These are phyloP conservation scores for Talpa occidentalis DNA, from an alignment of 2,113 vertebrate genomes.

Conservation along the genomic window DNA sequence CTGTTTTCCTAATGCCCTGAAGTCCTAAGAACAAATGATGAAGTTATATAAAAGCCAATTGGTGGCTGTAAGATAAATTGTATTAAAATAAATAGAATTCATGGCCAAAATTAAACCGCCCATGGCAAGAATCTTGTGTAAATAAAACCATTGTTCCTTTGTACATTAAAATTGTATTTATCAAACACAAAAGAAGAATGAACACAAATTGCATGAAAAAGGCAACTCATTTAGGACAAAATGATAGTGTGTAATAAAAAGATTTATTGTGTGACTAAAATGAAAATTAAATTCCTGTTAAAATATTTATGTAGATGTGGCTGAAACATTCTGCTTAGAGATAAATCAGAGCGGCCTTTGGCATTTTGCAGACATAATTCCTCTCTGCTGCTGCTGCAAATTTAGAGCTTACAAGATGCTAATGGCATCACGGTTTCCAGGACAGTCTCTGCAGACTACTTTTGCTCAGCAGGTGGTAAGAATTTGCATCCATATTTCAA, in stretches of 20 bases:
- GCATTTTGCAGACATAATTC: conserved; percentile 84
- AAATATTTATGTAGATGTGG: conserved; percentile 89
- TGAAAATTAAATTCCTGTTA: conserved; percentile 88
- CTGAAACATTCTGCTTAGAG: conserved; percentile 82
- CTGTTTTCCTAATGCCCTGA: neutral
- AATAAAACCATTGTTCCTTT: conserved; percentile 66
- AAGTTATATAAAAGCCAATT: conserved; percentile 44
- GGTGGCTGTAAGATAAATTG: conserved; percentile 38
- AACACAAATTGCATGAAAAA: conserved; percentile 70
- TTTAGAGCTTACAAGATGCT: conserved; percentile 87
- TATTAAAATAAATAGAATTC: conserved; percentile 70
- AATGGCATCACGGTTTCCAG: conserved; percentile 83
- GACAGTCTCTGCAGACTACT: conserved; percentile 84
- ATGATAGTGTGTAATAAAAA: conserved; percentile 67
- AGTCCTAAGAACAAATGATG: neutral
- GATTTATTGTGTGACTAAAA: conserved; percentile 83
- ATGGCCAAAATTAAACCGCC: conserved; percentile 74
- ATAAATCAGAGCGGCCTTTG: conserved; percentile 86
- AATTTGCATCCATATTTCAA: conserved; percentile 89
- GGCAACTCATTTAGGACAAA: conserved; percentile 80
- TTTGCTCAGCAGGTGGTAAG: conserved; percentile 86
- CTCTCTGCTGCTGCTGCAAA: conserved; percentile 81
- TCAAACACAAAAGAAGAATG: conserved; percentile 73
- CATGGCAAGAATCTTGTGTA: conserved; percentile 70
- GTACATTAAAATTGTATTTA: conserved; percentile 69